Conservation (phyloP, 2,797 vertebrate genomes). For the Aotus griseimembra region DNA sequence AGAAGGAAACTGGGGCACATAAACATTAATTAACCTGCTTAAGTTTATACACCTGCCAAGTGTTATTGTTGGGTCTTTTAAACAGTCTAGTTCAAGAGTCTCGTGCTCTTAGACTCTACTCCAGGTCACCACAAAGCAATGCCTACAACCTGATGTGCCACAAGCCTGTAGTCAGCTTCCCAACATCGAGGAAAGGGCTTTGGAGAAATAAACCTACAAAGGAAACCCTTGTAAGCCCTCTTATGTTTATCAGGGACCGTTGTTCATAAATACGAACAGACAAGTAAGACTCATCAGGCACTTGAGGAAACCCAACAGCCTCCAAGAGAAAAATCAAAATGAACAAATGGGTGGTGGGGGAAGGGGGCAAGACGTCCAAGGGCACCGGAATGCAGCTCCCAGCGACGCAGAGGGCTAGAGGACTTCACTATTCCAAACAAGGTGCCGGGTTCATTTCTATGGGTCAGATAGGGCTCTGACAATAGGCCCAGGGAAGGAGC, state of each 20-base stretch:
- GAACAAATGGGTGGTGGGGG: not conserved
- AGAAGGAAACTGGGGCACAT: not conserved
- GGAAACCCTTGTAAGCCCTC: not conserved
- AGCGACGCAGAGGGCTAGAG: too few relatives aligned
- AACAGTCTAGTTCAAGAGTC: not conserved
- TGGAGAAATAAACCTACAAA: not conserved
- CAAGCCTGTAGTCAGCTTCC: not conserved
- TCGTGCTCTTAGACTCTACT: not conserved
- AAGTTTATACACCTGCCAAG: not conserved
- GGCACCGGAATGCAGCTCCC: too few relatives aligned
- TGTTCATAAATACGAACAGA: not conserved
- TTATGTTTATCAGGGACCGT: not conserved
- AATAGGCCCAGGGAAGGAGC: too few relatives aligned
- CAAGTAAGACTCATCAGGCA: not conserved
- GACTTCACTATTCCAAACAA: too few relatives aligned
- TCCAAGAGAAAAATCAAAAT: not conserved
- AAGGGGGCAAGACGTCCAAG: too few relatives aligned
- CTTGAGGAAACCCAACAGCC: not conserved
- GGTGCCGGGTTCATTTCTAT: too few relatives aligned
- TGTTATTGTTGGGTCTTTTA: not conserved
- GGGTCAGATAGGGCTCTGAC: too few relatives aligned
- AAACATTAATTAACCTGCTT: not conserved
- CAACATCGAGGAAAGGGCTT: not conserved
- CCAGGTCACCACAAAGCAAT: not conserved
- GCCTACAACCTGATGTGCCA: not conserved